Conservation (phyloP, 1,140 invertebrate genomes). For the Manduca sexta region DNA sequence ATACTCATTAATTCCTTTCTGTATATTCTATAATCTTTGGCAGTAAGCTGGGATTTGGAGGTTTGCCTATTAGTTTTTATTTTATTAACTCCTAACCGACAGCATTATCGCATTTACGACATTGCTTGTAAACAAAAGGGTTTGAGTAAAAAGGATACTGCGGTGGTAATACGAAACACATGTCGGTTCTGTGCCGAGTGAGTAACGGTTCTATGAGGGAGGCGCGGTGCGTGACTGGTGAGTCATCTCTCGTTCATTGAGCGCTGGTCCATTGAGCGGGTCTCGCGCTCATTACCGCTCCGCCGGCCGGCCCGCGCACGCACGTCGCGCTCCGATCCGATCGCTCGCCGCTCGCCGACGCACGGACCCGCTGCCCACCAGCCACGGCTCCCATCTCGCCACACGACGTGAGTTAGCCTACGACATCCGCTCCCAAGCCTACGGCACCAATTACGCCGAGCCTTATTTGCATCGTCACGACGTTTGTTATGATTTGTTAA, state of each 20-base stretch:
- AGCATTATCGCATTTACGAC: not conserved
- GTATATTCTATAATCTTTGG: too few species aligned
- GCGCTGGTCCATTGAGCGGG: conserved; percentile 60
- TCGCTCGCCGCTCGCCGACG: conserved; percentile 9
- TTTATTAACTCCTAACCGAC: too few species aligned
- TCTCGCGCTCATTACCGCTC: conserved; percentile 63
- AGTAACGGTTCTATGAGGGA: conserved; percentile 61
- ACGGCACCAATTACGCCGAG: conserved; percentile 24
- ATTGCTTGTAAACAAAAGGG: conserved; percentile 27
- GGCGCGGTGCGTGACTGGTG: conserved; percentile 65
- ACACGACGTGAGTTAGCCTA: conserved; percentile 60
- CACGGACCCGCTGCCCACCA: conserved; percentile 57
- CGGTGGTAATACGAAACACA: conserved; percentile 39
- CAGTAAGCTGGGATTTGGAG: too few species aligned
- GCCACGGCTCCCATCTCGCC: conserved; percentile 46
- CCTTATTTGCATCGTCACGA: conserved; percentile 14
- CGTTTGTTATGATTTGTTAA: not conserved
- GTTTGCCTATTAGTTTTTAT: too few species aligned
- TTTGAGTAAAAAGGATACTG: conserved; percentile 5
- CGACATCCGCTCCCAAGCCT: conserved; percentile 52
- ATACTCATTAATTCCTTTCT: too few species aligned
- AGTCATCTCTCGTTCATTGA: conserved; percentile 70
- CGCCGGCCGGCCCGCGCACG: conserved; percentile 55
- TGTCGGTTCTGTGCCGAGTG: conserved; percentile 51
- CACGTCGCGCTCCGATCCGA: conserved; percentile 37